A percentile compares a stretch with the other conserved stretches of the same genome.
phyloP scores from a whole-genome alignment of 2,797 vertebrate genomes.

The Sebastes trivittatus region DNA sequence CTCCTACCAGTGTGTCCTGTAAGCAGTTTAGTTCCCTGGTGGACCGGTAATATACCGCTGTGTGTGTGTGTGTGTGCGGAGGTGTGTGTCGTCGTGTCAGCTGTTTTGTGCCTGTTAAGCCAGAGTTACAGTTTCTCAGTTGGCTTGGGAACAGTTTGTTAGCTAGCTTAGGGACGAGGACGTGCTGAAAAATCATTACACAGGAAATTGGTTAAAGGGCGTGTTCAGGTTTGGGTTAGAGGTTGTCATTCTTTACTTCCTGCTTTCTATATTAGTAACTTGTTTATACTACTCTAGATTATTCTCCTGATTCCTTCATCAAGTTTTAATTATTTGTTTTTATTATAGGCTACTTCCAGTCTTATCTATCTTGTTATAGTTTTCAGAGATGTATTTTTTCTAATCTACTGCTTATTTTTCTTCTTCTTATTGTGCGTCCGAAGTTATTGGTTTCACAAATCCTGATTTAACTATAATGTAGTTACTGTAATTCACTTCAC shows the following conservation, averaged over 20 bases:
- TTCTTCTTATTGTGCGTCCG: neutral
- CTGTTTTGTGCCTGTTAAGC: constrained; percentile 81
- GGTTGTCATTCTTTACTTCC: neutral
- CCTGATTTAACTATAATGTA: neutral
- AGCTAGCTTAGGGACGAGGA: constrained; percentile 61
- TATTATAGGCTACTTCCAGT: neutral
- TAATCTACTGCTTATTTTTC: neutral
- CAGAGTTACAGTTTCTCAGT: constrained; percentile 75
- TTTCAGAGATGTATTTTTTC: neutral
- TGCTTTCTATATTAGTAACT: neutral
- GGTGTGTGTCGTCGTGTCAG: constrained; percentile 69
- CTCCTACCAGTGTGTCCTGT: constrained; percentile 75
- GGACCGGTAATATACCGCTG: constrained; percentile 66
- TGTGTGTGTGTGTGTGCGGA: constrained; percentile 13
- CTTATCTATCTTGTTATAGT: neutral
- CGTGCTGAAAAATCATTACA: constrained; percentile 67
- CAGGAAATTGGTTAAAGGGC: constrained; percentile 54
- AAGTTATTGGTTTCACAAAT: neutral
- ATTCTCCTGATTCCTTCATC: neutral
- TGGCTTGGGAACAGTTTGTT: constrained; percentile 74
- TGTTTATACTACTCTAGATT: neutral
- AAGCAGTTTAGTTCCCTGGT: constrained; percentile 79
- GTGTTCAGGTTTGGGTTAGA: constrained; percentile 4
- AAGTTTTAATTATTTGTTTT: neutral
- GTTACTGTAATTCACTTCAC: neutral